These are phyloP conservation scores for Apotomis capreana DNA, from an alignment of 2,888 invertebrate genomes.

Conservation along the genomic window DNA sequence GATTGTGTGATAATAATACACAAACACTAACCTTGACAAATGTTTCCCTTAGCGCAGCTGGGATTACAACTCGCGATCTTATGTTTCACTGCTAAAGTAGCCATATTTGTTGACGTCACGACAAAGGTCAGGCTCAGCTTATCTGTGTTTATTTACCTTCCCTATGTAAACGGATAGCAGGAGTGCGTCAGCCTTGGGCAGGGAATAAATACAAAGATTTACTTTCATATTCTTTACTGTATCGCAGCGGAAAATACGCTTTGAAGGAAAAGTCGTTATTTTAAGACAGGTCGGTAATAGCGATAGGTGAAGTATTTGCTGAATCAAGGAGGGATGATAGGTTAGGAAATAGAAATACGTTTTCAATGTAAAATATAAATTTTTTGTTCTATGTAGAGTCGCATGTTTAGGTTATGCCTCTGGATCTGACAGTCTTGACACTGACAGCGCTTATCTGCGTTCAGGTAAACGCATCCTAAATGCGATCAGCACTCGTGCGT, in stretches of 20 bases:
- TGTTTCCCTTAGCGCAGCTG: conserved; percentile 2
- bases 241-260: not conserved
- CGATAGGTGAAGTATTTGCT: not conserved
- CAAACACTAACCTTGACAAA: conserved; percentile 1
- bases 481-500: too few species aligned
- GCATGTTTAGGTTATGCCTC: too few species aligned
- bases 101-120: conserved; percentile 32
- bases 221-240: conserved; percentile 16
- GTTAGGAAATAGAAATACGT: too few species aligned
- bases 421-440: too few species aligned
- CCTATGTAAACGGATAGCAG: conserved; percentile 26
- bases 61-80: conserved; percentile 16
- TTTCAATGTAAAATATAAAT: too few species aligned
- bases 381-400: too few species aligned
- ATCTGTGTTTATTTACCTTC: conserved; percentile 33
- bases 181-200: conserved; percentile 12
- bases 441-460: too few species aligned
- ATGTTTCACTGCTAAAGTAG: conserved; percentile 8
- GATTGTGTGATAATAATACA: not conserved
- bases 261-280: not conserved
- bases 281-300: not conserved
- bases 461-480: too few species aligned
- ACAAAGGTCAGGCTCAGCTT: conserved; percentile 30
- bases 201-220: conserved; percentile 22
- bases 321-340: too few species aligned